Evolutionary conservation across 2,113 vertebrate genomes (phyloP).

Genomic region (Trochalopteron elliotii): DNA sequence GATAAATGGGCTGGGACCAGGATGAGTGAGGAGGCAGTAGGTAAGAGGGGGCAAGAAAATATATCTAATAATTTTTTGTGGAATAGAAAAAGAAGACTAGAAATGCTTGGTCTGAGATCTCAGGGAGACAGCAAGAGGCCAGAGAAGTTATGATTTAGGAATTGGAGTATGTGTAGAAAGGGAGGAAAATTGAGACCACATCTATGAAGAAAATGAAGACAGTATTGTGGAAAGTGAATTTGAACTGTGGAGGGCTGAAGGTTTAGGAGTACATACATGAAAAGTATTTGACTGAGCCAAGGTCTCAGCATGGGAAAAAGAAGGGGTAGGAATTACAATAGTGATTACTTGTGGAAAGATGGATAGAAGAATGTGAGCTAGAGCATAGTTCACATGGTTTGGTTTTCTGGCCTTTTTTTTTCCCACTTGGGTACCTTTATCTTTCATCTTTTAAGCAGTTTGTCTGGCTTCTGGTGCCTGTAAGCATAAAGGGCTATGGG

Average conservation of each 20-base stretch:
- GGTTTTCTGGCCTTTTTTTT: background rate
- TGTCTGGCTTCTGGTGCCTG: background rate
- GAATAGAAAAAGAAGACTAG: background rate
- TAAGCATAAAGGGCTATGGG: background rate
- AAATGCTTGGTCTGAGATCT: background rate
- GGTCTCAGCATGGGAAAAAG: background rate
- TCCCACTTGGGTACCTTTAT: background rate
- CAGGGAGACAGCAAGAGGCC: background rate
- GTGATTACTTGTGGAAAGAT: background rate
- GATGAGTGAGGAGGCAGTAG: background rate
- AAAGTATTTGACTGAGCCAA: background rate
- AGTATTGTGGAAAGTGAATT: background rate
- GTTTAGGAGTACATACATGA: background rate
- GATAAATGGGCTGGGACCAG: background rate
- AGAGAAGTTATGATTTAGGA: background rate
- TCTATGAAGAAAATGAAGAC: background rate
- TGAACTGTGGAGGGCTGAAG: background rate
- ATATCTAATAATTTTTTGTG: background rate
- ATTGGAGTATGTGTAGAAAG: background rate
- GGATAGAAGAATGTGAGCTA: background rate
- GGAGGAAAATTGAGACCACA: background rate
- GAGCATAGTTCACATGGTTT: background rate
- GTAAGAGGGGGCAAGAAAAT: background rate
- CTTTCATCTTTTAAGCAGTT: background rate
- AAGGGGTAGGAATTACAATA: background rate